phyloP scores from a whole-genome alignment of 2,888 invertebrate species.

The Eudemis profundana region DNA sequence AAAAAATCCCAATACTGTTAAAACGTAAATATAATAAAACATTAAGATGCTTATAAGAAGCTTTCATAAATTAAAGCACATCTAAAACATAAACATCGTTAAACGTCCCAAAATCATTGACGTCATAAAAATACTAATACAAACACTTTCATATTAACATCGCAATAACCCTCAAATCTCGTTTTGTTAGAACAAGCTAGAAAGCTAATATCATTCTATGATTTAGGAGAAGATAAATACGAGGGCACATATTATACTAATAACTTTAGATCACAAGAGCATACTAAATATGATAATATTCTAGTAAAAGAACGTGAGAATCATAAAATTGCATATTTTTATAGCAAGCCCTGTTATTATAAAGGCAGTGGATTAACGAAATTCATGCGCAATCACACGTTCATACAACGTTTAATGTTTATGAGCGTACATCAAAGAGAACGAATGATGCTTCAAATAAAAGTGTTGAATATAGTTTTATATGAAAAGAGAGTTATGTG shows the following conservation, averaged over 20 bases:
- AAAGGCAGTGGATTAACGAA: constrained; percentile 47
- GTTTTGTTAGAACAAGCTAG: constrained; percentile 15
- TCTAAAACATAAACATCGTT: not conserved
- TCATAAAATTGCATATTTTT: constrained; percentile 47
- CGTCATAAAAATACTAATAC: constrained; percentile 16
- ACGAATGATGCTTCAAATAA: constrained; percentile 24
- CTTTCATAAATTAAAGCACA: constrained; percentile 1
- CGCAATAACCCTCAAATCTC: constrained; percentile 13
- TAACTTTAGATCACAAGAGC: constrained; percentile 39
- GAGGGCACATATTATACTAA: constrained; percentile 36
- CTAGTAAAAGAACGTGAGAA: constrained; percentile 45
- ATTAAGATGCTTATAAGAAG: not conserved
- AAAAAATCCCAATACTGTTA: not conserved
- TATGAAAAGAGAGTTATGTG: not conserved
- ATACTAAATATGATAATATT: constrained; percentile 49
- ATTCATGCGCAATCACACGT: constrained; percentile 57
- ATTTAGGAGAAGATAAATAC: constrained; percentile 42
- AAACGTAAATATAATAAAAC: constrained; percentile 1
- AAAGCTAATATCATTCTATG: constrained; percentile 8
- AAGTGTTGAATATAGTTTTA: constrained; percentile 25
- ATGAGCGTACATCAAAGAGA: constrained; percentile 39
- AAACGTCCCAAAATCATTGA: not conserved
- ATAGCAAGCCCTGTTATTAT: constrained; percentile 41
- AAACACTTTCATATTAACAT: constrained; percentile 6
- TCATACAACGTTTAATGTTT: constrained; percentile 47